Base-by-base conservation (phyloP, 2,113 vertebrate genomes). In the Steatornis caripensis region DNA sequence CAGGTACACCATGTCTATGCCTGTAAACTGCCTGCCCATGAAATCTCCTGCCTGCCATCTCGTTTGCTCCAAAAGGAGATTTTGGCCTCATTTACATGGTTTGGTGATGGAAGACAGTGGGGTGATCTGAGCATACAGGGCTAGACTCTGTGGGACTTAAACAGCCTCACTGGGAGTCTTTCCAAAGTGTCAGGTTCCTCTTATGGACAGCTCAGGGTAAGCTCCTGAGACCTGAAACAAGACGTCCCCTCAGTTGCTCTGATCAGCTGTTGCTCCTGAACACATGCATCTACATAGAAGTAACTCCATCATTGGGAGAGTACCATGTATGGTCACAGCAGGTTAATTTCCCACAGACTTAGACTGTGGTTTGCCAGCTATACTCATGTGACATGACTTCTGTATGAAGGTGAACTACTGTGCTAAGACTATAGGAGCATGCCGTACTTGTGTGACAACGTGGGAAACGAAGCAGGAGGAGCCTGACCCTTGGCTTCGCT, bases 201-300 rank as follows among this genome's bases (percentile, higher is more conserved):
- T 57, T 5, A 15, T 7, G 17, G 51, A 22, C 29, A 70, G 15
- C 15, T 48, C 7, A 12, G 29, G 54, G 29, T 26, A n/a, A 39
- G 7, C 7, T 23, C 32, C 65, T 37, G 39, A 49, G 18, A 49
- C 49, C 32, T 62, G 61, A 71, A n/a, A 26, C 27, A 34, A 11
- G 1, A 17, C 0, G 12, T 61, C 6, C 32, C 55, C 16, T 11
- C 9, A 13, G 8, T 16, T 26, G 5, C 32, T 48, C 24, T 3
- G n/a, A 43, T 43, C 60, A 82, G 49, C 26, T 51, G 15, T 21
- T 64, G 17, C 46, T 78, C 51, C 75, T 58, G n/a, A 26, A 2
- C 51, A 9, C 22, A 19, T 12, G 27, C 10, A 58, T 9, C 37
- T 21, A 1, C 71, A 37, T 24, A 37, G 9, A 15, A 54, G 1